Base-by-base conservation (phyloP, 2,888 invertebrate species). In the Plebejus argus region DNA sequence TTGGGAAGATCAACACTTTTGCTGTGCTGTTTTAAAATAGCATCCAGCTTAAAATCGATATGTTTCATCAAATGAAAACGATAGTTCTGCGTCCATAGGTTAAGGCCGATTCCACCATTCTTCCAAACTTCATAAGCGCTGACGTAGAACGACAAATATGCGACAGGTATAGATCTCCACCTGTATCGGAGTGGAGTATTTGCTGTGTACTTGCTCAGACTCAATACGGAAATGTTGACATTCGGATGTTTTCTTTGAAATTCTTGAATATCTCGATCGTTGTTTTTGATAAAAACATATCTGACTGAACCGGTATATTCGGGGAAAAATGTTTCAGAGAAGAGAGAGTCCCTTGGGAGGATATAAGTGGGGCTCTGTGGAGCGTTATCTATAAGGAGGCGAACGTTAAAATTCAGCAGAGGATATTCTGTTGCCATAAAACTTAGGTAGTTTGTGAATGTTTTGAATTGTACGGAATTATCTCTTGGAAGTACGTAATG, bases 51-150 rank as follows among this genome's bases (percentile, higher is more conserved):
- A 12, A 83, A 82, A 82, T 89, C 87, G 3, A 84, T 76, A 4
- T 79, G 76, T 76, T 83, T 83, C 77, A 80, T 84, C 78, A 81
- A 87, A 33, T 83, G 84, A 77, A 78, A 88, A 49, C 85, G 81
- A 58, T 87, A 85, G 80, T 89, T 90, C 58, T 86, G 89, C 0
- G 81, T 81, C 23, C 78, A 79, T 39, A 93, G 84, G 78, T 93
- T 92, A 78, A 94, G 86, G 0, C 89, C 89, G 8, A 95, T 87
- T 2, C 95, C 95, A 10, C 95, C 95, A 80, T 89, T 89, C 83
- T 95, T 91, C 95, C 95, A 95, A 39, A 95, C 88, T 70, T 94
- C 89, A 79, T 92, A 87, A 39, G 94, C 86, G 81, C 95, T 88
- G 0, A 93, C 88, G 70, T 95, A 95, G 83, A 95, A 95, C 28